Evolutionary conservation across 2,888 invertebrate genomes (phyloP), one percentile per base, ranked within the genome.

Genomic region (Enchytraeus crypticus): DNA sequence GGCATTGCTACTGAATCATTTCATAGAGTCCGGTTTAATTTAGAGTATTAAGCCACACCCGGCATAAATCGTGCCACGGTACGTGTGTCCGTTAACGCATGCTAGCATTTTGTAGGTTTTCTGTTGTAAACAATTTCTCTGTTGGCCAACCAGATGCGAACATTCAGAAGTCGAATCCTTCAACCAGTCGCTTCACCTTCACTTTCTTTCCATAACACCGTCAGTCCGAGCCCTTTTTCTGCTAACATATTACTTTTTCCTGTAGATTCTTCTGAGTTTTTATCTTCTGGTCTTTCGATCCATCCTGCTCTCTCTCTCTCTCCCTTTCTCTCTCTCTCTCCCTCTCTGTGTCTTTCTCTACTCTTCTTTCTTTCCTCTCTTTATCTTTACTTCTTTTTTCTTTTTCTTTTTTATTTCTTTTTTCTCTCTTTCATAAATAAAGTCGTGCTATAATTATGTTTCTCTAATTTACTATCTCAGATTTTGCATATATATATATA

Each of bases 381-480:
- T 11, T 14, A 43, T 11, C 43, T 14, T 43, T 14, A n/a, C 43
- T 14, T 11, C 43, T 43, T 43, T 11, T n/a, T 43, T 43, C 43
- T 14, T n/a, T 43, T 11, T 14, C 43, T 43, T n/a, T 43, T n/a
- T 43, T 11, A 43, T 43, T 43, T 11, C 11, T 43, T 43, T 43
- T 14, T 14, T n/a, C 14, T 14, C 43, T 43, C 43, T 14, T 11
- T n/a, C 11, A 11, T 30, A 27, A 29, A 11, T 53, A 30, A n/a
- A n/a, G n/a, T n/a, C n/a, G 8, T 49, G 46, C 18, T 8, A 46
- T 57, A 18, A 34, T 33, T 51, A 23, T 51, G 54, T 43, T n/a
- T 59, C 26, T 47, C 47, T 32, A 49, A 55, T 33, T 54, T 32
- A 54, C 21, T 46, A 23, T 47, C 26, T 45, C 33, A 54, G 18